Evolutionary conservation across 2,797 vertebrate species (phyloP), one percentile per base, ranked within the genome.

Genomic region (Danionella dracula): DNA sequence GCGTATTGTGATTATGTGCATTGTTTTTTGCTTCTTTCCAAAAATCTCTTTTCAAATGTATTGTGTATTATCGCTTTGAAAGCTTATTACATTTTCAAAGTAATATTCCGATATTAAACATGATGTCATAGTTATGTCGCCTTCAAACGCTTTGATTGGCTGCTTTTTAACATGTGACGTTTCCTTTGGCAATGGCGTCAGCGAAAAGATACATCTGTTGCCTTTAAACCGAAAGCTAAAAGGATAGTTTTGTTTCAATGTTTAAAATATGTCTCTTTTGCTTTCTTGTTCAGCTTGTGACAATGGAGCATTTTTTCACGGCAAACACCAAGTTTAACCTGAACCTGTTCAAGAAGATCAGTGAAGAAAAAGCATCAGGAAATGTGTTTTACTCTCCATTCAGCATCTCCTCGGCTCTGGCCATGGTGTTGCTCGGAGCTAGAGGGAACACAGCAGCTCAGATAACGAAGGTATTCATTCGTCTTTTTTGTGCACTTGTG

Each of bases 311-410:
- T 35, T 54, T 90, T 8, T 21, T 79, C 5, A 68, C 78, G 17
- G 86, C 85, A 66, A 91, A 87, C 81, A 83, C 76, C 45, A 23
- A 32, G 45, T 90, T 92, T 80, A 85, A 85, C n/a, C 70, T 95
- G 20, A 77, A 79, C 15, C 73, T 95, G 54, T 75, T 94, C 11
- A 89, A 82, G 71, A 76, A 81, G 68, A 51, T 96, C 58, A 75
- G 77, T 2, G 79, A 86, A 46, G 5, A 65, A 0, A 72, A 83
- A 55, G 71, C 50, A 1, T 60, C 58, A 0, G 56, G 34, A 29
- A 98, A 98, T 29, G 1, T 94, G 16, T 92, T 96, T 79, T 90
- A 84, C 46, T 90, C 89, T 7, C 88, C 91, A 0, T 70, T 95
- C 76, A 94, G 95, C 80, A 83, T 98, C 71, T 90, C 90, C 11